Base-by-base conservation (phyloP, 2,797 vertebrate genomes). In the Pachyuromys duprasi region DNA sequence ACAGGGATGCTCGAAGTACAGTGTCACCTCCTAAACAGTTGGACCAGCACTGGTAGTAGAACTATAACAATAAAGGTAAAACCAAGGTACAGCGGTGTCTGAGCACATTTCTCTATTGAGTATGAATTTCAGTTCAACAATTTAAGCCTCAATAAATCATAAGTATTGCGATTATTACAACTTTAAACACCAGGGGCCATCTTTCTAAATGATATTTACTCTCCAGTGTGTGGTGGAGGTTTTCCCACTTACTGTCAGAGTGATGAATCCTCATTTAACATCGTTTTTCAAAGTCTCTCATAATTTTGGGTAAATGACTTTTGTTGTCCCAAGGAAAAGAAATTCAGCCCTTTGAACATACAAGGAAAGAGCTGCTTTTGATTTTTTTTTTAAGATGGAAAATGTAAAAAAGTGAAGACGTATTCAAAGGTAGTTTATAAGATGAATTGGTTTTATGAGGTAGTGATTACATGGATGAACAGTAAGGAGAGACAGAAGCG, bases 331-430 rank as follows among this genome's bases (percentile, higher is more conserved):
- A 53, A 63, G 53, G 63, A 88, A 83, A 94, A 93, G 82, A 97
- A 91, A 92, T 86, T 26, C 79, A 74, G 65, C 74, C 76, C n/a
- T 94, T 91, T 96, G 83, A 91, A 89, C 55, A 78, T 45, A 80
- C 0, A 89, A 60, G 67, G 67, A 79, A 92, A 83, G 45, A 93
- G 75, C 31, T 7, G 49, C 33, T 86, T 93, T 80, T 84, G 57
- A 82, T 62, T 82, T 96, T 94, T 93, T 95, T 49, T 86, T 12
- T 49, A 90, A 84, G 80, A 65, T 87, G 67, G 26, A 81, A 96
- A 93, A 67, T 63, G 87, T 91, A 92, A 96, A 94, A 90, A 93
- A 49, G 63, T 8, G 17, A 90, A 82, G 49, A 75, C 36, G 24
- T 65, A 49, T 57, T 90, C 60, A 75, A 96, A 62, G 93, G 39